These are phyloP conservation scores for Lytechinus pictus DNA, from an alignment of 35 echinoderm and acorn worm genomes.

Conservation along the genomic window DNA sequence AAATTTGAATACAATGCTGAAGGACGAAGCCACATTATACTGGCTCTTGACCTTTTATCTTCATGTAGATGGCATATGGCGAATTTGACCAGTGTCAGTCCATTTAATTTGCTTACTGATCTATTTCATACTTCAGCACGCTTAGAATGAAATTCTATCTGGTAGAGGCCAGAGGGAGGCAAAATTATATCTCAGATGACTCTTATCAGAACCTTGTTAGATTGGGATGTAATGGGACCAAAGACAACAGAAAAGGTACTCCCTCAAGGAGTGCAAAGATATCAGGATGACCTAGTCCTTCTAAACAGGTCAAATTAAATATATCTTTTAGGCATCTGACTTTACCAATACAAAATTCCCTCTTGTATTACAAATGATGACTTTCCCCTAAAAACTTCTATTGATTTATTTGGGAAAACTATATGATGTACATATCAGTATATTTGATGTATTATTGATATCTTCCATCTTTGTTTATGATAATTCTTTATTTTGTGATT, in stretches of 20 bases:
- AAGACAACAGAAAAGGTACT: background rate
- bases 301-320: background rate
- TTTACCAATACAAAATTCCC: background rate
- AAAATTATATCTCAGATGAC: background rate
- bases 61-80: background rate
- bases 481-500: no score
- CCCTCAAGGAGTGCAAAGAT: background rate
- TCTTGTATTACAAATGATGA: background rate
- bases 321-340: background rate
- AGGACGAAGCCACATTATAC: no score
- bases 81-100: slow-evolving; percentile 26
- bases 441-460: no score
- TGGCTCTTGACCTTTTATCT: background rate
- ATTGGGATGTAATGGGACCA: background rate
- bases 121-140: slow-evolving; percentile 15
- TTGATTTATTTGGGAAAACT: no score
- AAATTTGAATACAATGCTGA: no score
- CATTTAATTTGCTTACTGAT: background rate
- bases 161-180: background rate
- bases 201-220: background rate
- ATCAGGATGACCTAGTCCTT: background rate
- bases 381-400: no score
- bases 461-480: no score
- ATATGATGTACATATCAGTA: no score
- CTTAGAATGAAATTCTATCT: background rate